Percentiles rank a stretch among this genome's conserved stretches.
phyloP scores from a whole-genome alignment of 2,113 vertebrate species.

The Sterrhoptilus dennistouni region DNA sequence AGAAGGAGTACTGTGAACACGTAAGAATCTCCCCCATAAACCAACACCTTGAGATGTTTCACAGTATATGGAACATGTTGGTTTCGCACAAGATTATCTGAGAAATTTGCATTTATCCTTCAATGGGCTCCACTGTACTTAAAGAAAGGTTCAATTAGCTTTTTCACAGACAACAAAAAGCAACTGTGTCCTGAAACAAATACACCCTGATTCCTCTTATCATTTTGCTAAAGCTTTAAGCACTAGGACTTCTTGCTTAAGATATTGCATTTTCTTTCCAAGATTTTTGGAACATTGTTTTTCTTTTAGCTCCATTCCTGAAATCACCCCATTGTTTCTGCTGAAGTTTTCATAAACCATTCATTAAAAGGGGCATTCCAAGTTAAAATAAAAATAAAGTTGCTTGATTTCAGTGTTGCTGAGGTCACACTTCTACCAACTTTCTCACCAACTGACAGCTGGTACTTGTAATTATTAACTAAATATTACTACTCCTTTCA shows the following conservation, averaged over 20 bases:
- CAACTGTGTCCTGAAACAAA: neutral
- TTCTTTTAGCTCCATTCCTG: neutral
- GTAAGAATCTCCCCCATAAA: neutral
- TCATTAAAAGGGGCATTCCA: neutral
- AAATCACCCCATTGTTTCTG: neutral
- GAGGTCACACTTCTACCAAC: neutral
- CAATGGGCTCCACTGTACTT: neutral
- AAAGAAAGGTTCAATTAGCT: neutral
- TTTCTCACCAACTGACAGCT: neutral
- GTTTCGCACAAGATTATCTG: neutral
- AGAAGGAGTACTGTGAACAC: neutral
- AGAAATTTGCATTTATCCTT: neutral
- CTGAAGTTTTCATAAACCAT: neutral
- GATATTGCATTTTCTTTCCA: neutral
- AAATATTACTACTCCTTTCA: neutral
- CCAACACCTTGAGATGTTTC: neutral
- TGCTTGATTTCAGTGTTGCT: neutral
- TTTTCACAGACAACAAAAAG: neutral
- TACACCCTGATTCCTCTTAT: neutral
- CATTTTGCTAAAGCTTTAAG: neutral
- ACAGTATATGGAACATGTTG: neutral
- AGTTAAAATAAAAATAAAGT: neutral
- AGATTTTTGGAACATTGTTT: neutral
- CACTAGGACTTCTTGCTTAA: neutral
- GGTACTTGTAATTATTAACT: neutral